Conservation (phyloP, 2,797 vertebrate genomes). For the Sebastes ruberrimus region DNA sequence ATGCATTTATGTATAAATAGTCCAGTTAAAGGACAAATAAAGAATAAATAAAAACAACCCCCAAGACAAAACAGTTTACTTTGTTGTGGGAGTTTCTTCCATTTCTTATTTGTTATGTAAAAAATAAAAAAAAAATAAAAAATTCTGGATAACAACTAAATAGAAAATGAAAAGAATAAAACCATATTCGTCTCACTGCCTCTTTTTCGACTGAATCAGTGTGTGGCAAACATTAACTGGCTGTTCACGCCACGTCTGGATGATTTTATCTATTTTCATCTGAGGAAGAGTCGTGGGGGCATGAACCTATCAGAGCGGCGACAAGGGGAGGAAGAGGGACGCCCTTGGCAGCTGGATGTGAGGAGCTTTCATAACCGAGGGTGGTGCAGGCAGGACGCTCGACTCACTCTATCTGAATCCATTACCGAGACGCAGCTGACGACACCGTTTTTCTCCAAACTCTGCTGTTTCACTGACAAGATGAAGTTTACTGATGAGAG, state of each 20-base stretch:
- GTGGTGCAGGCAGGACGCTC: constrained; percentile 31
- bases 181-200: constrained; percentile 2
- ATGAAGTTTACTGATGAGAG: constrained; percentile 50
- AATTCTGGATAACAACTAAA: constrained; percentile 5
- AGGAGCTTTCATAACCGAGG: constrained; percentile 71
- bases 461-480: constrained; percentile 54
- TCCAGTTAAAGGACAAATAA: background rate
- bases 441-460: constrained; percentile 28
- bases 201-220: constrained; percentile 3
- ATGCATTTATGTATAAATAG: background rate
- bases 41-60: background rate
- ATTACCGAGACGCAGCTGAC: constrained; percentile 54
- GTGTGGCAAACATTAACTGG: constrained; percentile 54
- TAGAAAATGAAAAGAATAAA: background rate
- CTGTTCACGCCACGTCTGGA: constrained; percentile 58
- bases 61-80: background rate
- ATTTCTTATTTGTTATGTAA: background rate
- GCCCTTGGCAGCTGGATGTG: constrained; percentile 73
- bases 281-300: constrained; percentile 49
- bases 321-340: constrained; percentile 31
- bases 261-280: constrained; percentile 71
- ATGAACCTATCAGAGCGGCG: constrained; percentile 61
- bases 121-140: background rate
- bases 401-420: constrained; percentile 47
- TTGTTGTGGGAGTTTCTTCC: background rate